A percentile compares a stretch with the other conserved stretches of the same genome.
These are phyloP conservation scores for Dascyllus trimaculatus DNA, from an alignment of 2,113 vertebrate species.

Conservation along the genomic window DNA sequence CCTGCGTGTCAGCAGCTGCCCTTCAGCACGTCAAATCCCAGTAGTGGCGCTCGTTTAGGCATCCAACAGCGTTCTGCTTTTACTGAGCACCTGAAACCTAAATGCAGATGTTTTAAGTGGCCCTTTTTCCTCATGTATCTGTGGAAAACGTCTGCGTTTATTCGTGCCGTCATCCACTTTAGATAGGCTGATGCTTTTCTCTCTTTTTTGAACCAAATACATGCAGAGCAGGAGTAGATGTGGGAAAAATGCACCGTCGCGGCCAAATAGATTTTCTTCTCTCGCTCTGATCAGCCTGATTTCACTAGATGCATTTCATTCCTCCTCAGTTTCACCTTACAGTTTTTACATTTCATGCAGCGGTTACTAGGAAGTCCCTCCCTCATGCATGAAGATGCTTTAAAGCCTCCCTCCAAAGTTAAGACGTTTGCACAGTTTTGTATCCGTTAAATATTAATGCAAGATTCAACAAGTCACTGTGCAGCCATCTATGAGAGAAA, in stretches of 20 bases:
- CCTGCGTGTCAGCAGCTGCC: not conserved
- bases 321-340: not conserved
- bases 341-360: no score
- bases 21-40: not conserved
- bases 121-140: not conserved
- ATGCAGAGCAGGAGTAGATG: no score
- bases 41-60: not conserved
- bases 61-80: not conserved
- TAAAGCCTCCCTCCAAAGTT: not conserved
- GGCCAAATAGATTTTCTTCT: no score
- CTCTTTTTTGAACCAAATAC: no score
- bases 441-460: conserved; percentile 3
- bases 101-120: not conserved
- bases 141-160: not conserved
- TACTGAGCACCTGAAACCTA: not conserved
- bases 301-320: not conserved
- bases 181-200: no score
- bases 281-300: not conserved
- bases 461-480: not conserved
- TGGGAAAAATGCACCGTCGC: no score
- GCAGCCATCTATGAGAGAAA: not conserved
- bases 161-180: not conserved
- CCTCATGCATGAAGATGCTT: not conserved
- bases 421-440: not conserved
- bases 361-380: not conserved